These are phyloP conservation scores for Leistus spinibarbis DNA, from an alignment of 2,888 invertebrate genomes.

Conservation along the genomic window DNA sequence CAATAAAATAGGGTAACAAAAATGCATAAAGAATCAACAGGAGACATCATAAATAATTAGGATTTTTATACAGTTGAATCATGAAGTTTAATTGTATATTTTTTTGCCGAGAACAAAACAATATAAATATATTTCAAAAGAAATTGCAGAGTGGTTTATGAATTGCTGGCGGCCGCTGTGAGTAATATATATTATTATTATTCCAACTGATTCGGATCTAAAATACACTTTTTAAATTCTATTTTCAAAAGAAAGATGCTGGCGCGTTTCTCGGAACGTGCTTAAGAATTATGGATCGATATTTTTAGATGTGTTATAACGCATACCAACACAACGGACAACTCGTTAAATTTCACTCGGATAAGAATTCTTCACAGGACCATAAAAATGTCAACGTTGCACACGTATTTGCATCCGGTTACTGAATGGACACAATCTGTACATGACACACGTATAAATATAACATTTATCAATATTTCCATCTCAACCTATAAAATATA, in stretches of 20 bases:
- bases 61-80: neutral
- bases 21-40: no score
- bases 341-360: constrained; percentile 21
- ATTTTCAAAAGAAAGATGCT: constrained; percentile 23
- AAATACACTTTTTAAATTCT: constrained; percentile 31
- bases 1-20: no score
- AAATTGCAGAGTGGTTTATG: neutral
- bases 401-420: neutral
- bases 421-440: neutral
- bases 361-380: constrained; percentile 22
- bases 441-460: neutral
- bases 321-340: neutral
- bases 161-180: neutral
- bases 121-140: neutral
- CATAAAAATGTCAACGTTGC: constrained; percentile 20
- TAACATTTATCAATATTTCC: neutral
- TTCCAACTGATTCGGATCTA: constrained; percentile 19
- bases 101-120: neutral
- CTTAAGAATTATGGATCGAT: constrained; percentile 30
- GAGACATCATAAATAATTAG: no score
- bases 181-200: neutral
- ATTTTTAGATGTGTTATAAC: constrained; percentile 27
- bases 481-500: neutral
- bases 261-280: constrained; percentile 18
- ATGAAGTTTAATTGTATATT: neutral